Evolutionary conservation across 1,140 invertebrate genomes (phyloP), one percentile per base, ranked within the genome.

Genomic region (Drosophila parvula): DNA sequence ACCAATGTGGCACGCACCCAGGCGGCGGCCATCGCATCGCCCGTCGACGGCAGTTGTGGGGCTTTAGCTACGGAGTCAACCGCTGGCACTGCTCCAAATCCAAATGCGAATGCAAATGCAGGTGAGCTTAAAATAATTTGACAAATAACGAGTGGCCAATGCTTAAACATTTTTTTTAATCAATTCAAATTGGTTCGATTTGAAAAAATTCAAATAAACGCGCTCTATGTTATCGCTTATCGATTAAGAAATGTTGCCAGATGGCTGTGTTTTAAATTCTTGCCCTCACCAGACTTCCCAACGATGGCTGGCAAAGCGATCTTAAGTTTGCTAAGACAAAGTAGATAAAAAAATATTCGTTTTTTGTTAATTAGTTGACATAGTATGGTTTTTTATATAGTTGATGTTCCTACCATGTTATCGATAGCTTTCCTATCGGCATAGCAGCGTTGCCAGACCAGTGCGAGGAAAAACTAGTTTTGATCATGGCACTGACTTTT

Each of bases 1-100:
- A 93, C 84, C 70, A 93, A 84, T 89, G 74, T 92, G 67, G 81
- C 92, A 64, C 85, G 92, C 78, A 74, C 88, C 34, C 85, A 85
- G 36, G 83, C 76, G 28, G 63, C 71, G 18, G 41, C 62, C 47
- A 67, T 69, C 38, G 36, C 51, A 56, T 79, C 81, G 27, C 68
- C 76, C 28, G 69, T 65, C 41, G 60, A 74, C 48, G 53, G 57
- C 80, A 80, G 56, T 74, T 89, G 80, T 77, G 80, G 64, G 69
- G 77, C 83, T 77, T 81, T 82, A 47, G 62, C 34, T n/a, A 18
- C 14, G 34, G 51, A 55, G 18, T 6, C 57, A 51, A 70, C 65
- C 64, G 44, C 27, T 16, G 78, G 65, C 74, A 48, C 75, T 14
- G 68, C n/a, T 45, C n/a, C 43, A 71, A 68, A 44, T 70, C 28